phyloP scores from a whole-genome alignment of 1,140 invertebrate species.

The Calycopis cecrops region DNA sequence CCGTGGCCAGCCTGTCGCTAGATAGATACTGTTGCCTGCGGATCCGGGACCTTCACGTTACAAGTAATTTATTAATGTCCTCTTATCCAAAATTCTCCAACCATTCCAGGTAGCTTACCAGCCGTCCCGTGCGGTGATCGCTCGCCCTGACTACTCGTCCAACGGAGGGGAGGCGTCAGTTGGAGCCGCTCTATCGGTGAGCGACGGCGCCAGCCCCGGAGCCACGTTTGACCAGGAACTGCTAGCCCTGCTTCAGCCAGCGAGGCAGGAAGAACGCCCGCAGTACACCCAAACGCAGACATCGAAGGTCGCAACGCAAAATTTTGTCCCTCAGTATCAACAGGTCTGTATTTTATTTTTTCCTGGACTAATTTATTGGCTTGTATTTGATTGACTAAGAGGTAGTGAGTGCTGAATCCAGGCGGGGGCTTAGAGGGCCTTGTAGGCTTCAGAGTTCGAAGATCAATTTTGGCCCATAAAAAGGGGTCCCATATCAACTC shows the following conservation, averaged over 20 bases:
- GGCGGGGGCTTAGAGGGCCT: too few species aligned
- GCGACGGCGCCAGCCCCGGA: slow-evolving; percentile 39
- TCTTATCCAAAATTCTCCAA: too few species aligned
- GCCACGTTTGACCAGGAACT: slow-evolving; percentile 49
- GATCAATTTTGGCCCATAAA: too few species aligned
- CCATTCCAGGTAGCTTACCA: slow-evolving; percentile 40
- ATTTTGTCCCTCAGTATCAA: slow-evolving; percentile 11
- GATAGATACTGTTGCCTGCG: too few species aligned
- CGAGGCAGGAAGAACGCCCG: slow-evolving; percentile 27
- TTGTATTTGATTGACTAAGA: too few species aligned
- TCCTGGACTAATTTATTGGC: too few species aligned
- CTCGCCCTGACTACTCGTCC: slow-evolving; percentile 50
- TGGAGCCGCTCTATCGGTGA: slow-evolving; percentile 59
- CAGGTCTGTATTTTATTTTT: slow-evolving; percentile 15
- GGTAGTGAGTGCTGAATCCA: too few species aligned
- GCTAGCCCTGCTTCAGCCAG: slow-evolving; percentile 42
- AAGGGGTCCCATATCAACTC: too few species aligned
- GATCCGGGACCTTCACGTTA: too few species aligned
- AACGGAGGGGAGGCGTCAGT: slow-evolving; percentile 63
- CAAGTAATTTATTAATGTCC: too few species aligned
- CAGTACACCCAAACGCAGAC: slow-evolving; percentile 22
- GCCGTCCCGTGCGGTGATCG: slow-evolving; percentile 58
- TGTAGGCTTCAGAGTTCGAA: too few species aligned
- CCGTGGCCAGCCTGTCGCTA: too few species aligned
- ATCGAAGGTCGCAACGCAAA: slow-evolving; percentile 29